Percentiles rank a stretch among this genome's conserved stretches.
These are phyloP conservation scores for Physella acuta DNA, from an alignment of 1,140 invertebrate species.

Conservation along the genomic window DNA sequence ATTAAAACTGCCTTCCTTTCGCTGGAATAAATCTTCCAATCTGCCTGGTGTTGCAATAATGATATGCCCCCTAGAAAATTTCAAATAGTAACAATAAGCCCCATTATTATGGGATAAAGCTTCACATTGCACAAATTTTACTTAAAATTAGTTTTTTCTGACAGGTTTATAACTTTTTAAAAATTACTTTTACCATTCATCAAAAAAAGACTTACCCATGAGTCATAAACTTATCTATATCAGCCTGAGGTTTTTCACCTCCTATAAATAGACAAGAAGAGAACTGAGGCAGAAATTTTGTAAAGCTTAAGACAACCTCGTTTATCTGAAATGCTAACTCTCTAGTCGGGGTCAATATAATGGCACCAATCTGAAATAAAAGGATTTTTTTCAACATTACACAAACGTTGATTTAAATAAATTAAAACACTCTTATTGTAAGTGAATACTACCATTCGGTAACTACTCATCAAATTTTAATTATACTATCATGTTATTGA, in stretches of 20 bases:
- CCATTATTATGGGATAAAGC: too few species aligned
- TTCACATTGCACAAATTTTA: too few species aligned
- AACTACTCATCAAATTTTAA: too few species aligned
- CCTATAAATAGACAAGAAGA: conserved; percentile 74
- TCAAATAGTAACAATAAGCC: too few species aligned
- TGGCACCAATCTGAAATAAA: conserved; percentile 68
- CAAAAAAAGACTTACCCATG: conserved; percentile 67
- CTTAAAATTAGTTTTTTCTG: too few species aligned
- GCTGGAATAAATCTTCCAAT: conserved; percentile 82
- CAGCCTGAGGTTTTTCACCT: conserved; percentile 71
- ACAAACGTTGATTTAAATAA: too few species aligned
- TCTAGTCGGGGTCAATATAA: conserved; percentile 90
- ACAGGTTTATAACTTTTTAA: too few species aligned
- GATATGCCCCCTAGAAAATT: conserved; percentile 71
- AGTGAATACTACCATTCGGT: too few species aligned
- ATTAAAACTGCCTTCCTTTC: conserved; percentile 65
- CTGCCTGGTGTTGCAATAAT: conserved; percentile 89
- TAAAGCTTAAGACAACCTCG: conserved; percentile 72
- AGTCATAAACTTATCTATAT: conserved; percentile 70
- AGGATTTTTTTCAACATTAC: background rate
- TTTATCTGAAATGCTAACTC: conserved; percentile 89
- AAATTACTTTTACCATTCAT: too few species aligned
- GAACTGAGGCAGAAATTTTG: conserved; percentile 61
- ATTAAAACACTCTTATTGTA: too few species aligned
- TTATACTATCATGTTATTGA: too few species aligned